Conservation (phyloP, 92 coral and sea anemone species). For the Epizoanthus illoricatus region DNA sequence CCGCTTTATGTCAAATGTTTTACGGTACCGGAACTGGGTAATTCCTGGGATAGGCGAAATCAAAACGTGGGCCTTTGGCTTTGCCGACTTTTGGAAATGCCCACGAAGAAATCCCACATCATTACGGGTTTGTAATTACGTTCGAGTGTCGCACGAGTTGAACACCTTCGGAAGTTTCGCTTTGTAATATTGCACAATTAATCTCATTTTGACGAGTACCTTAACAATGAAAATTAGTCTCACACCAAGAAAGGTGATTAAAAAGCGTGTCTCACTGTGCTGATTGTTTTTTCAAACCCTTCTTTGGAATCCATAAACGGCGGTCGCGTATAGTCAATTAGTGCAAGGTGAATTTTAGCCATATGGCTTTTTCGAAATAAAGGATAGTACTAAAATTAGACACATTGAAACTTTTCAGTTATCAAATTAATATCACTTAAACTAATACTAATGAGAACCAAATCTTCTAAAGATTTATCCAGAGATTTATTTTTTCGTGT, state of each 20-base stretch:
- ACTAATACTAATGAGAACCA: background rate
- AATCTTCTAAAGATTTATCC: background rate
- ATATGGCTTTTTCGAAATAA: background rate
- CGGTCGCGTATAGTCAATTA: background rate
- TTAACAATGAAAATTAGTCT: constrained; percentile 41
- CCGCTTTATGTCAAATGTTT: constrained; percentile 33
- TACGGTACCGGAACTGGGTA: constrained; percentile 25
- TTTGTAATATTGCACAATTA: constrained; percentile 21
- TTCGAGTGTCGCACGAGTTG: background rate
- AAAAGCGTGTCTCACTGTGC: constrained; percentile 23
- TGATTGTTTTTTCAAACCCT: constrained; percentile 34
- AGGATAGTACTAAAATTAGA: background rate
- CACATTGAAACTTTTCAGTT: background rate
- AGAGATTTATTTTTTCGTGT: background rate
- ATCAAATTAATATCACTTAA: background rate
- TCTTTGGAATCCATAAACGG: constrained; percentile 14
- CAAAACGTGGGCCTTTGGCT: background rate
- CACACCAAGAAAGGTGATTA: constrained; percentile 38
- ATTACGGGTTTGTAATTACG: constrained; percentile 17
- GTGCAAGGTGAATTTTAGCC: background rate
- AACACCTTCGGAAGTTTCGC: constrained; percentile 2
- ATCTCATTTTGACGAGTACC: constrained; percentile 38
- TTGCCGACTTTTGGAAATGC: constrained; percentile 15
- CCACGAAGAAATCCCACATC: constrained; percentile 36
- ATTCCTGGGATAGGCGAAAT: constrained; percentile 15